Percentiles rank a stretch among this genome's conserved stretches.
Evolutionary conservation across 2,888 invertebrate genomes (phyloP).

Genomic region (Melipona beecheii): DNA sequence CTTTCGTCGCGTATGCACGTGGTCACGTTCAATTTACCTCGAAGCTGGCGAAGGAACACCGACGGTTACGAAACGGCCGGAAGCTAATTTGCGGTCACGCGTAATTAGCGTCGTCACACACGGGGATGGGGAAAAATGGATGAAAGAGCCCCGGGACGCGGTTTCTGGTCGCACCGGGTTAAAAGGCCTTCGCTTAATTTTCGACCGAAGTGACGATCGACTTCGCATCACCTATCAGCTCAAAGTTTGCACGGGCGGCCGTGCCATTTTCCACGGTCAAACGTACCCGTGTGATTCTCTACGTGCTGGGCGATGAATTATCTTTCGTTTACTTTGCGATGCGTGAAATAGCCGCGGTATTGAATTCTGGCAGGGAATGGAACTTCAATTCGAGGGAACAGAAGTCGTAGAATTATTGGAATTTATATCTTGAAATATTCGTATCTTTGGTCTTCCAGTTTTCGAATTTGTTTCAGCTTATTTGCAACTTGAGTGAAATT

Average conservation of each 20-base stretch:
- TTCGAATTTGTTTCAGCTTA: too few relatives aligned
- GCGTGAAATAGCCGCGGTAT: too few relatives aligned
- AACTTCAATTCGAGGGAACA: too few relatives aligned
- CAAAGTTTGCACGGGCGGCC: background rate
- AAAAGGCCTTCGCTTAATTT: slow-evolving; percentile 38
- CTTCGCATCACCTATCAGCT: slow-evolving; percentile 5
- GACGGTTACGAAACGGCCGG: slow-evolving; percentile 37
- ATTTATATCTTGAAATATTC: too few relatives aligned
- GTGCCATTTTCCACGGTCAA: background rate
- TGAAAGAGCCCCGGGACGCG: slow-evolving; percentile 22
- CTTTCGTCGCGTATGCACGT: slow-evolving; percentile 38
- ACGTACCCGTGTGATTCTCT: background rate
- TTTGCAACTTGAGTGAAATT: too few relatives aligned
- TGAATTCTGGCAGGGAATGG: too few relatives aligned
- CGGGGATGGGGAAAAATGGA: slow-evolving; percentile 37
- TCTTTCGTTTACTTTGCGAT: too few relatives aligned
- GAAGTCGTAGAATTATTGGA: too few relatives aligned
- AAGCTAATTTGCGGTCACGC: slow-evolving; percentile 64
- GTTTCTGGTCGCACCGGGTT: background rate
- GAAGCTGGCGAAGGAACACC: slow-evolving; percentile 12
- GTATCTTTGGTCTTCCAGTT: too few relatives aligned
- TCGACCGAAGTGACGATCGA: background rate
- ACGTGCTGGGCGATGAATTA: too few relatives aligned
- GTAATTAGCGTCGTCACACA: slow-evolving; percentile 56
- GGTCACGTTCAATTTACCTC: slow-evolving; percentile 53